A percentile compares a stretch with the other conserved stretches of the same genome.
Conservation (phyloP, 2,113 vertebrate genomes). For the Calypte anna region DNA sequence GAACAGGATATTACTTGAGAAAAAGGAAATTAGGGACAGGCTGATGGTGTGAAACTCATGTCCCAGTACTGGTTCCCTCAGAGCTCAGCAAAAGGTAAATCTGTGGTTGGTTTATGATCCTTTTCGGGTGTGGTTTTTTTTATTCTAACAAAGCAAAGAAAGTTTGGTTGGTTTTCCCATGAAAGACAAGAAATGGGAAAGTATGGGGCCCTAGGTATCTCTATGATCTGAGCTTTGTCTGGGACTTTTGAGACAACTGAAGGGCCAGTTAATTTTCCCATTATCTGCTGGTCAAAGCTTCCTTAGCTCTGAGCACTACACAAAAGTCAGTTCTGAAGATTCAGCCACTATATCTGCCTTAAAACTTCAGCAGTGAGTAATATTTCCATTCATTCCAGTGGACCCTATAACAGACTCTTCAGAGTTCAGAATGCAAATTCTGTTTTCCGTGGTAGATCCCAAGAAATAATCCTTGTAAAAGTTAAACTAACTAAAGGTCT, state of each 20-base stretch:
- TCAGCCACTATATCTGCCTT: neutral
- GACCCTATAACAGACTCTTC: neutral
- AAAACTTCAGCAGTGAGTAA: neutral
- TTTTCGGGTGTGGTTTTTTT: neutral
- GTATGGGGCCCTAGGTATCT: neutral
- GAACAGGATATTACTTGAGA: neutral
- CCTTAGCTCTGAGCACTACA: neutral
- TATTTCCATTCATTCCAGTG: neutral
- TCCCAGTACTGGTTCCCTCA: neutral
- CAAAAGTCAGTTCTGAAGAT: neutral
- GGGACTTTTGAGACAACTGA: neutral
- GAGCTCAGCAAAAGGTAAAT: neutral
- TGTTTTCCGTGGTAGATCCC: neutral
- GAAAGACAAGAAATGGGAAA: neutral
- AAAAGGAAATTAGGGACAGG: neutral
- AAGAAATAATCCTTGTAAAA: neutral
- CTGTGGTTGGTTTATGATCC: rapidly evolving
- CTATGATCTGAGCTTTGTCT: neutral
- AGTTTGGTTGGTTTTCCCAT: neutral
- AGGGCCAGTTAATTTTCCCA: neutral
- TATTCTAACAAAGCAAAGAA: neutral
- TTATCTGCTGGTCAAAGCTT: neutral
- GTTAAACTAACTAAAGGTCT: neutral
- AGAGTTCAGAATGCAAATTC: neutral
- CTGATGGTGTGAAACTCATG: neutral